These are phyloP conservation scores for Paedocypris micromegethes DNA, from an alignment of 2,797 vertebrate species.

Conservation along the genomic window DNA sequence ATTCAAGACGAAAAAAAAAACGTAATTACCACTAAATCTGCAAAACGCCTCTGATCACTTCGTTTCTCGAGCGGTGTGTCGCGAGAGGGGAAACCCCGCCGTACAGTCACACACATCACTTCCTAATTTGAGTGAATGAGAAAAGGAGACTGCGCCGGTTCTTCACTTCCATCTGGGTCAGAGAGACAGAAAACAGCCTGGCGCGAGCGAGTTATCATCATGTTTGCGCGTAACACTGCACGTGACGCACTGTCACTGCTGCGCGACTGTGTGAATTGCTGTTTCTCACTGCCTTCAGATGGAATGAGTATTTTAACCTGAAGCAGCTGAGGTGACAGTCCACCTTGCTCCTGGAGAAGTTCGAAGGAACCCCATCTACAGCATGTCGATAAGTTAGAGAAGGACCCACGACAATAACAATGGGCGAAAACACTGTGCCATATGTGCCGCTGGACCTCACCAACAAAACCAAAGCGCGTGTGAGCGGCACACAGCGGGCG, in stretches of 20 bases:
- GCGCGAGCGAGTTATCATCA: background rate
- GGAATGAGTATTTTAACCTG: conserved; percentile 6
- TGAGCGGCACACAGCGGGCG: conserved; percentile 34
- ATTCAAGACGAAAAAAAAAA: no score
- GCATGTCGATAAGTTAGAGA: conserved; percentile 34
- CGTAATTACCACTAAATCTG: no score
- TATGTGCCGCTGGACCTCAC: conserved; percentile 69
- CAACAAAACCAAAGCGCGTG: conserved; percentile 55
- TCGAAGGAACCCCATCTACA: conserved; percentile 27
- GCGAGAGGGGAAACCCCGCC: conserved; percentile 42
- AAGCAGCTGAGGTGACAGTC: background rate
- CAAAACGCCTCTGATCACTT: no score
- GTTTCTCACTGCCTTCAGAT: no score
- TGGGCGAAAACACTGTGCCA: conserved; percentile 58
- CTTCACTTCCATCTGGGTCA: conserved; percentile 24
- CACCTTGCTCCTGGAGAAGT: background rate
- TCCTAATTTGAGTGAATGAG: conserved; percentile 35
- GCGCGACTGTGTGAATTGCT: background rate
- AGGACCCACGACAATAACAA: conserved; percentile 58
- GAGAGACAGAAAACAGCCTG: conserved; percentile 17
- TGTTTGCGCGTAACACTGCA: conserved; percentile 14
- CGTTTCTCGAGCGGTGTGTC: no score
- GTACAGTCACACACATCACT: conserved; percentile 14
- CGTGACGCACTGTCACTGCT: conserved; percentile 10
- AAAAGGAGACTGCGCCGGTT: conserved; percentile 19